Evolutionary conservation across 1,140 invertebrate genomes (phyloP), one percentile per base, ranked within the genome.

Genomic region (Acromyrmex charruanus): DNA sequence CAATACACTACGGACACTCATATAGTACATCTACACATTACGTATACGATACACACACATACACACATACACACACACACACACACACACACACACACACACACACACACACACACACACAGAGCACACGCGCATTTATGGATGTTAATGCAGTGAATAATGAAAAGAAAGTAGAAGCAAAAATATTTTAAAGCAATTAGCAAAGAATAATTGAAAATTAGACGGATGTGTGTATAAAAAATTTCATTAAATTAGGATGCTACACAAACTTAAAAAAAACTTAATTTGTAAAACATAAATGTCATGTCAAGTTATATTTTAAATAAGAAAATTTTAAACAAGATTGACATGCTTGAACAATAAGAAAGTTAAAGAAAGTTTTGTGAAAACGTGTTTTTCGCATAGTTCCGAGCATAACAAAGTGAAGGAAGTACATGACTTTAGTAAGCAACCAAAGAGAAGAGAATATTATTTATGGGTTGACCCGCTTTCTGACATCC

Each of bases 401-500:
- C 14, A 18, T n/a, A 81, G 10, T 44, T 59, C 35, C 18, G 53
- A 12, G 18, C 21, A 21, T 55, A 82, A 72, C 21, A 44, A 82
- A 14, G 49, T 39, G 14, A 81, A 3, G n/a, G 69, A 55, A 35
- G 14, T 55, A 21, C 10, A 44, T 9, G 16, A 71, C 10, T 55
- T 25, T 59, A 31, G 28, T 28, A 80, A 88, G 66, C 16, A 66
- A 53, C 25, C 39, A 85, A 84, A 75, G 14, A 53, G 31, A 35
- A 31, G 31, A 18, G 55, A 74, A 75, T 61, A 84, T 82, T 84
- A 84, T 74, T 84, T 75, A 84, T 75, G 55, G 16, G 39, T 59
- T 14, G 39, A 84, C 69, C 68, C 68, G 39, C 28, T 84, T 63
- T 51, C 55, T 49, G 69, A 84, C 69, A 84, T 74, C 16, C 25